Conservation (phyloP, 35 echinoderm and acorn worm genomes). For the Heliocidaris tuberculata region DNA sequence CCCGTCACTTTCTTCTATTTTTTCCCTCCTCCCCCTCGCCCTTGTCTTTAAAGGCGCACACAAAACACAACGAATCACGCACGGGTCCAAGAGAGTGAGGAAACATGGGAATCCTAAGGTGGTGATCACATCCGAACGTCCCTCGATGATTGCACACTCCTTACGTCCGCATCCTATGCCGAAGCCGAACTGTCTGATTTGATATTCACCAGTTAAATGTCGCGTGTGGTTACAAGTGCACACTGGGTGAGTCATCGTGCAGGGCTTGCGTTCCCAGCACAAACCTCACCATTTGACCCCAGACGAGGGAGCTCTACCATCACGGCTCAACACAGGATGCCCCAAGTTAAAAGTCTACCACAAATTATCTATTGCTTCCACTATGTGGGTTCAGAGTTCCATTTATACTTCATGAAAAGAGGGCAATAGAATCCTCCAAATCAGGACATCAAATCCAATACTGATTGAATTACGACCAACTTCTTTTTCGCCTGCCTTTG, state of each 20-base stretch:
- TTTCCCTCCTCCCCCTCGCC: neutral
- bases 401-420: neutral
- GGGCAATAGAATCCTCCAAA: neutral
- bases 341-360: neutral
- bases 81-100: neutral
- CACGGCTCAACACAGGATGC: neutral
- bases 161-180: neutral
- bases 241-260: neutral
- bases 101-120: slow-evolving; percentile 7
- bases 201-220: neutral
- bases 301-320: slow-evolving; percentile 7
- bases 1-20: neutral
- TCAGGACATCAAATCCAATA: neutral
- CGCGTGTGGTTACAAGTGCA: slow-evolving; percentile 14
- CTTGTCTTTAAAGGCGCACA: neutral
- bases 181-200: neutral
- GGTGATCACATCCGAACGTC: neutral
- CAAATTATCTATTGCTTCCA: slow-evolving; percentile 2
- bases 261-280: neutral
- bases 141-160: neutral
- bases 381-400: neutral
- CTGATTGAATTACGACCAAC: neutral
- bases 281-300: neutral
- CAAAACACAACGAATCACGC: neutral
- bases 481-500: neutral